A percentile compares a stretch with the other conserved stretches of the same genome.
phyloP scores from a whole-genome alignment of 1,140 invertebrate genomes.

The Zaprionus nigranus region DNA sequence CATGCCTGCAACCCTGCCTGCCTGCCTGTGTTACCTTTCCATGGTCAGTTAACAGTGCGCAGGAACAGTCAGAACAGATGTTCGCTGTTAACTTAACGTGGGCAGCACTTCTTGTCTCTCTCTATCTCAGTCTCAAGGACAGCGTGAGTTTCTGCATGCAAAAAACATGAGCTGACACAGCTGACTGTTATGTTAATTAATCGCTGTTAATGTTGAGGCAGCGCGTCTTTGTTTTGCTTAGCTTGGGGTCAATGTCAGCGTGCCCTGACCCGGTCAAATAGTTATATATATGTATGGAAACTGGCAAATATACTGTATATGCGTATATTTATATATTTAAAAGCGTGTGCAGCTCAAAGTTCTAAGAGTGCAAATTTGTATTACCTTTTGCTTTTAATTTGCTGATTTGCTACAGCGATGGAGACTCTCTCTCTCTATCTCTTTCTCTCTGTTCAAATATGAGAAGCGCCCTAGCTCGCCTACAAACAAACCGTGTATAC shows the following conservation, averaged over 20 bases:
- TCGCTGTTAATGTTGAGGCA: conserved; percentile 12
- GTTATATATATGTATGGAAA: conserved; percentile 1
- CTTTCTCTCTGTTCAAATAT: not conserved
- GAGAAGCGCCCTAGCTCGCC: not conserved
- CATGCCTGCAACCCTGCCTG: not conserved
- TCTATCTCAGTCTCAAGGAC: conserved; percentile 32
- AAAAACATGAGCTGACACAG: conserved; percentile 29
- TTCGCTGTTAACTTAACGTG: conserved; percentile 30
- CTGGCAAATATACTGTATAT: not conserved
- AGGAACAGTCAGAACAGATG: conserved; percentile 59
- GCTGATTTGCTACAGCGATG: not conserved
- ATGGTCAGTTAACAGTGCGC: conserved; percentile 47
- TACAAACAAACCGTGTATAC: conserved; percentile 12
- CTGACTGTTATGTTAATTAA: conserved; percentile 32
- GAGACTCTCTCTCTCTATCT: not conserved
- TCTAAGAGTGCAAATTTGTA: not conserved
- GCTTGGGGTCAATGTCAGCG: conserved; percentile 24
- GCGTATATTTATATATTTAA: not conserved
- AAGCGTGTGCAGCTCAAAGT: not conserved
- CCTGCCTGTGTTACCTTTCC: conserved; percentile 8
- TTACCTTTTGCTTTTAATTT: conserved; percentile 3
- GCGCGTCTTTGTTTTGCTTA: not conserved
- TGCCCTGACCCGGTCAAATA: conserved; percentile 21
- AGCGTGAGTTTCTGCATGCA: conserved; percentile 6
- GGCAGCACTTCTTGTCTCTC: not conserved